phyloP scores from a whole-genome alignment of 2,113 vertebrate species.

The Caretta caretta region DNA sequence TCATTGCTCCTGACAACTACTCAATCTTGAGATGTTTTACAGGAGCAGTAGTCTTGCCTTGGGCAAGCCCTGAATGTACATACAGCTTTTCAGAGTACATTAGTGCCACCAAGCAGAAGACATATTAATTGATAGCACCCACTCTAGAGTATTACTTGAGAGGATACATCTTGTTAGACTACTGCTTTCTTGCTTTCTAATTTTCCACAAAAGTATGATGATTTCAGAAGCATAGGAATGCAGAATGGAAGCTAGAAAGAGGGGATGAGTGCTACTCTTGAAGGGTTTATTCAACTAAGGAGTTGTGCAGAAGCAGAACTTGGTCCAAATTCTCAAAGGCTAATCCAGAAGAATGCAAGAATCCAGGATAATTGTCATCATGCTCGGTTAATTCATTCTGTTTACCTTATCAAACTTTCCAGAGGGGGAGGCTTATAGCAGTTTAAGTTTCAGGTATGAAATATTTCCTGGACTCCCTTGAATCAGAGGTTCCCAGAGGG shows the following conservation, averaged over 20 bases:
- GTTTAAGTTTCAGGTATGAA: background rate
- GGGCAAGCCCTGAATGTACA: background rate
- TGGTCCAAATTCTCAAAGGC: background rate
- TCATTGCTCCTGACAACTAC: background rate
- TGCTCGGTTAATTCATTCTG: background rate
- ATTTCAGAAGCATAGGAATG: background rate
- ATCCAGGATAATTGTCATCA: background rate
- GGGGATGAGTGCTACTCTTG: background rate
- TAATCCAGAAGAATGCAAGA: background rate
- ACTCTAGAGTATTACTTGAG: background rate
- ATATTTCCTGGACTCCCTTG: background rate
- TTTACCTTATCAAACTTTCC: background rate
- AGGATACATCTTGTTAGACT: background rate
- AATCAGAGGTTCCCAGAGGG: background rate
- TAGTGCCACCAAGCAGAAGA: background rate
- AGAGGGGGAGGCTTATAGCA: background rate
- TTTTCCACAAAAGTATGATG: accelerated
- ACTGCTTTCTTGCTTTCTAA: accelerated
- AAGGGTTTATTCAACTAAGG: background rate
- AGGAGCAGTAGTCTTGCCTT: background rate
- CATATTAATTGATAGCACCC: background rate
- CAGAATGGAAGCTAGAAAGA: background rate
- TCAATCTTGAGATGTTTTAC: background rate
- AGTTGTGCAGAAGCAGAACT: background rate
- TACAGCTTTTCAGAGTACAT: background rate